Base-by-base conservation (phyloP, 2,113 vertebrate species). In the Nycticebus coucang region DNA sequence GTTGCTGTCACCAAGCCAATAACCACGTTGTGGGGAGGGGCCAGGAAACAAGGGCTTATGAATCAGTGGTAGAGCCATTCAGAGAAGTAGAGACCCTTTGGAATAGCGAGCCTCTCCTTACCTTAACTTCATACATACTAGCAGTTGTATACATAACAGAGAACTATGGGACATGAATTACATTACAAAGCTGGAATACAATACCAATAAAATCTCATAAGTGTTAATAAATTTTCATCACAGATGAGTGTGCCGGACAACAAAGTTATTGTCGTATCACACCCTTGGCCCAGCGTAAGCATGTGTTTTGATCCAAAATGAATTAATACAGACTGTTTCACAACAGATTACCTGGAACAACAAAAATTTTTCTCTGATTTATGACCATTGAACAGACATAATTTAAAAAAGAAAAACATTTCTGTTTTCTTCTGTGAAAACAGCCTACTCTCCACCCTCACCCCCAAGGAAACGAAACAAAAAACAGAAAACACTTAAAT, bases 211-310 rank as follows among this genome's bases (percentile, higher is more conserved):
- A 87, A 71, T 75, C 78, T 87, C 59, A 68, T 28, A 77, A 64
- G 60, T 74, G 68, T 35, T 78, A 77, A 88, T 85, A 87, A 91
- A 78, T 93, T 94, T 86, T 82, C 72, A 82, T 78, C 91, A 78
- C 2, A 53, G 30, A 66, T 15, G 22, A 80, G 50, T 66, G 9
- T 85, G 80, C 77, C 53, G 30, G 7, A 68, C 68, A 84, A 78
- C 45, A 26, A 87, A 77, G 45, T 87, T 77, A 72, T 64, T 91
- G 53, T 28, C 74, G 5, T 45, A 7, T 41, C 50, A 64, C n/a
- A 21, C 15, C 4, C 11, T 13, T 79, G 82, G 66, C 68, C 35
- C 30, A 88, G 71, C 68, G n/a, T 55, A 84, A 87, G 64, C 53
- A 60, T 11, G 21, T n/a, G 11, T 74, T 80, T 66, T 80, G 30